Evolutionary conservation across 35 echinoderm and acorn worm genomes (phyloP).

Genomic region (Hemicentrotus pulcherrimus): DNA sequence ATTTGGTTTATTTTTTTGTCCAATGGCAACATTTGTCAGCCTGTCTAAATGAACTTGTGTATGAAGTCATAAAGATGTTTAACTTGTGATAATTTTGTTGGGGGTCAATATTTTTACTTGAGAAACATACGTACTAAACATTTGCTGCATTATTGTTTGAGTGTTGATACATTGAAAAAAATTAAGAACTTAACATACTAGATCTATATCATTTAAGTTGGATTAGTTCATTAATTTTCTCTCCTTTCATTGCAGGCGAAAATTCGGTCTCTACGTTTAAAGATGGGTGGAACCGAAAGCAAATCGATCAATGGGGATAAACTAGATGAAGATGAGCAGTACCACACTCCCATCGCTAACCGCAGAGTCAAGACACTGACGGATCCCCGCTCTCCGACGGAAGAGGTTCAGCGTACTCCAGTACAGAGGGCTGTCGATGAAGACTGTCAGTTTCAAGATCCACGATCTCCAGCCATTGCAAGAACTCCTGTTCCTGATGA

Average conservation of each 20-base stretch:
- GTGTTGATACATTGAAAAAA: too few relatives aligned
- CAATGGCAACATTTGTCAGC: too few relatives aligned
- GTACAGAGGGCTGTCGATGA: slow-evolving; percentile 43
- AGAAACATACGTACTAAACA: too few relatives aligned
- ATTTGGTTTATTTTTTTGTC: too few relatives aligned
- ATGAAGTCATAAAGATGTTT: too few relatives aligned
- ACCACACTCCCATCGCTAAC: slow-evolving; percentile 60
- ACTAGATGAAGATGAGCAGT: slow-evolving; percentile 8
- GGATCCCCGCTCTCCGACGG: slow-evolving; percentile 84
- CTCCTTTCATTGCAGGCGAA: background rate
- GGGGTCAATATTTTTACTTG: too few relatives aligned
- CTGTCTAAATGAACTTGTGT: too few relatives aligned
- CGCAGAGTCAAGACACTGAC: slow-evolving; percentile 59
- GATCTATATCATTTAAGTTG: too few relatives aligned
- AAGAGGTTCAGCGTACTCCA: slow-evolving; percentile 75
- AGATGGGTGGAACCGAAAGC: slow-evolving; percentile 82
- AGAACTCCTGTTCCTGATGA: slow-evolving; percentile 70
- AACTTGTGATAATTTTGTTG: too few relatives aligned
- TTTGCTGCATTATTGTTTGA: too few relatives aligned
- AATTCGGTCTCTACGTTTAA: background rate
- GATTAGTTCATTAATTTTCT: background rate
- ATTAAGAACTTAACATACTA: too few relatives aligned
- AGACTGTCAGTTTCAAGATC: slow-evolving; percentile 63
- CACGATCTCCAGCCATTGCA: slow-evolving; percentile 65
- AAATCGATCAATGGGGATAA: slow-evolving; percentile 46